Conservation (phyloP, 2,113 vertebrate genomes). For the Coreoperca whiteheadi region DNA sequence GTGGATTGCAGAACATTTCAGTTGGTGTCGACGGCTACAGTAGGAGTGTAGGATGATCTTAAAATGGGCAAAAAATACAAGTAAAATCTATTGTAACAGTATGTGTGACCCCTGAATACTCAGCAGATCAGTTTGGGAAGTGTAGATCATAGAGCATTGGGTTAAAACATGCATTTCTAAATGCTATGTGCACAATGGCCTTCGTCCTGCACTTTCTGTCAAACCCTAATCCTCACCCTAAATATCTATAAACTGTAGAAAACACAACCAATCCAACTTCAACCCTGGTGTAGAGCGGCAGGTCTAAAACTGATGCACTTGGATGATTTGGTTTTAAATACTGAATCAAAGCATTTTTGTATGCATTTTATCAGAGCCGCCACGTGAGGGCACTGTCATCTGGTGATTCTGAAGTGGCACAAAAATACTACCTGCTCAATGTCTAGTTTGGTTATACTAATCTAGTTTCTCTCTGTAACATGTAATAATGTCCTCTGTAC, state of each 20-base stretch:
- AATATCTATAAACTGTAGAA: not conserved
- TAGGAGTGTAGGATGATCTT: not conserved
- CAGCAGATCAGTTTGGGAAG: not conserved
- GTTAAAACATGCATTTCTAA: not conserved
- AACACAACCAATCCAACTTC: not conserved
- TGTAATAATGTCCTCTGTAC: conserved; percentile 12
- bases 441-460: not conserved
- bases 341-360: conserved; percentile 12
- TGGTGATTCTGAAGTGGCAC: conserved; percentile 47
- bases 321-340: conserved; percentile 9
- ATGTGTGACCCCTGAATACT: not conserved
- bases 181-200: not conserved
- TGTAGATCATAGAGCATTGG: not conserved
- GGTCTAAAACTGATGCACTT: not conserved
- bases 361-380: conserved; percentile 59
- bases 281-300: not conserved
- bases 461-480: not conserved
- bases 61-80: not conserved
- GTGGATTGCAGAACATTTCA: not conserved
- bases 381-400: conserved; percentile 75
- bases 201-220: not conserved
- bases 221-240: not conserved
- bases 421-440: conserved; percentile 20
- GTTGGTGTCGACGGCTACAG: not conserved
- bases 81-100: not conserved